A percentile compares a stretch with the other conserved stretches of the same genome.
Conservation (phyloP, 2,888 invertebrate species). For the Lordiphosa andalusiaca region DNA sequence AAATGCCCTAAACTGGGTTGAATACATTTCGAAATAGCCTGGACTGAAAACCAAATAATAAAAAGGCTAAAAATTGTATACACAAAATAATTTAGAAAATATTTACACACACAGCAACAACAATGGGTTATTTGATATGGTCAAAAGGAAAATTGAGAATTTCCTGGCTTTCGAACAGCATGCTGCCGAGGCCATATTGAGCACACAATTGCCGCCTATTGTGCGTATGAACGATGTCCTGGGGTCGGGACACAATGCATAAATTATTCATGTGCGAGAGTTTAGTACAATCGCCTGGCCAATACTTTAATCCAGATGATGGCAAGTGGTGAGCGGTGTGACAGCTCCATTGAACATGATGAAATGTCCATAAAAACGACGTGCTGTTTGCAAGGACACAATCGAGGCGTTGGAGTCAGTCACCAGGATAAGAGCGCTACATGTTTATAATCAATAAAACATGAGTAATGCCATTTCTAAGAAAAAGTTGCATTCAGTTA, state of each 20-base stretch:
- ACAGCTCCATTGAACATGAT: conserved; percentile 1
- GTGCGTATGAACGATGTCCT: conserved; percentile 1
- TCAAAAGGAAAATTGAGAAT: neutral
- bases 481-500: too few species aligned
- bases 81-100: too few species aligned
- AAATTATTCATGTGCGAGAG: conserved; percentile 5
- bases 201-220: conserved; percentile 1
- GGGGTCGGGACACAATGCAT: conserved; percentile 2
- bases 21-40: neutral
- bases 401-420: too few species aligned
- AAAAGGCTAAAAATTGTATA: neutral
- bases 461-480: too few species aligned
- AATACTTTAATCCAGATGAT: conserved; percentile 8
- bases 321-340: conserved; percentile 5
- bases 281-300: conserved; percentile 6
- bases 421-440: too few species aligned
- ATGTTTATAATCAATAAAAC: too few species aligned
- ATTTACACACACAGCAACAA: too few species aligned
- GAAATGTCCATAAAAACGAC: neutral
- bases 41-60: neutral
- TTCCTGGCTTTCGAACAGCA: neutral
- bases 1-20: conserved; percentile 4
- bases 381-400: too few species aligned
- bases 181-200: too few species aligned
- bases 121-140: neutral